phyloP scores from a whole-genome alignment of 2,888 invertebrate genomes.

The Lymantria dispar region DNA sequence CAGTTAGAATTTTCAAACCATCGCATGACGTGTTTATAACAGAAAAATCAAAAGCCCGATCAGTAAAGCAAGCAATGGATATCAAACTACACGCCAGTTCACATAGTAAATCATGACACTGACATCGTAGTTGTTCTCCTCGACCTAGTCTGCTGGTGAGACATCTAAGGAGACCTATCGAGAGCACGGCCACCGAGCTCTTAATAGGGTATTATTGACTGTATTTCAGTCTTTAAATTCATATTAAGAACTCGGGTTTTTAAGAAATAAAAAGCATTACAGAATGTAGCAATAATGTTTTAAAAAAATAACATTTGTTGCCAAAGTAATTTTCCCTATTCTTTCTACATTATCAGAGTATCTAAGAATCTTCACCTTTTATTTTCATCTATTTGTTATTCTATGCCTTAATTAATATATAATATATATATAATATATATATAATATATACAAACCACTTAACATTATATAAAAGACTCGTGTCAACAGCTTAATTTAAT shows the following conservation, averaged over 20 bases:
- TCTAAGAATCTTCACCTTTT: too few relatives aligned
- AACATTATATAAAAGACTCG: too few relatives aligned
- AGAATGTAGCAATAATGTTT: too few relatives aligned
- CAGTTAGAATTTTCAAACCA: slow-evolving; percentile 6
- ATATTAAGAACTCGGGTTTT: background rate
- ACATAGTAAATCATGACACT: slow-evolving; percentile 64
- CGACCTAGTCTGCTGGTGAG: slow-evolving; percentile 79
- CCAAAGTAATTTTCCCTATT: too few relatives aligned
- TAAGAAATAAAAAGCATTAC: background rate
- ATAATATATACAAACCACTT: too few relatives aligned
- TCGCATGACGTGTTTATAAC: slow-evolving; percentile 13
- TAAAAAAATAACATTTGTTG: too few relatives aligned
- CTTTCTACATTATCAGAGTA: too few relatives aligned
- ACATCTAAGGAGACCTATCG: slow-evolving; percentile 81
- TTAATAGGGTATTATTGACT: slow-evolving; percentile 68
- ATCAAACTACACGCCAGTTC: slow-evolving; percentile 31
- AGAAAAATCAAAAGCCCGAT: slow-evolving; percentile 13
- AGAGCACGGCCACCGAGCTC: slow-evolving; percentile 78
- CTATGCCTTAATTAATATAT: too few relatives aligned
- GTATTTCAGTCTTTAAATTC: slow-evolving; percentile 44
- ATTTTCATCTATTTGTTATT: too few relatives aligned
- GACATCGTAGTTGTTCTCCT: slow-evolving; percentile 77
- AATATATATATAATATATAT: too few relatives aligned
- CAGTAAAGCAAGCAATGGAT: slow-evolving; percentile 48
- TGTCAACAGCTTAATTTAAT: too few relatives aligned